A percentile compares a stretch with the other conserved stretches of the same genome.
phyloP scores from a whole-genome alignment of 1,140 invertebrate genomes.

The Magallana angulata region DNA sequence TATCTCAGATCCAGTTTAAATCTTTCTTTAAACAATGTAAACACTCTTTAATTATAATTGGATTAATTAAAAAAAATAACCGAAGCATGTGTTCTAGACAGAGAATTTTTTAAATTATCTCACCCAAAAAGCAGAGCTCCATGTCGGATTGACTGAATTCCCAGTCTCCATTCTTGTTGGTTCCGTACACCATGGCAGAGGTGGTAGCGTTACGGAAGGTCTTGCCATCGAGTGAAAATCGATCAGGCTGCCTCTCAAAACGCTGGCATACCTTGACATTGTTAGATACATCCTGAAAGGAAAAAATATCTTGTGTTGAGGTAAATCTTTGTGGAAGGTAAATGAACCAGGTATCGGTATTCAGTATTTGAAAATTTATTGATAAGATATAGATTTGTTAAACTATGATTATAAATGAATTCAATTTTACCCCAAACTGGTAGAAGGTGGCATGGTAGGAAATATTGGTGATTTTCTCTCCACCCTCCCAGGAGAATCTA shows the following conservation, averaged over 20 bases:
- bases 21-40: too few relatives aligned
- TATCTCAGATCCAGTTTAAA: too few relatives aligned
- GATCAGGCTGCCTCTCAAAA: conserved; percentile 61
- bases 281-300: conserved; percentile 50
- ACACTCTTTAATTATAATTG: too few relatives aligned
- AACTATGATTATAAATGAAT: too few relatives aligned
- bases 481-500: conserved; percentile 66
- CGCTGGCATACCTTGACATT: conserved; percentile 61
- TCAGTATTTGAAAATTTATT: too few relatives aligned
- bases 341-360: too few relatives aligned
- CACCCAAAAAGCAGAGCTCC: conserved; percentile 58
- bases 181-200: conserved; percentile 2
- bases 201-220: conserved; percentile 45
- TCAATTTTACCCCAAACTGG: conserved; percentile 65
- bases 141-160: conserved; percentile 50
- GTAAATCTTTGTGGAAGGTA: not conserved
- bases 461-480: conserved; percentile 68
- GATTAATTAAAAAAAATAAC: too few relatives aligned
- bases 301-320: not conserved
- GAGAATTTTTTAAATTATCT: not conserved
- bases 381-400: too few relatives aligned
- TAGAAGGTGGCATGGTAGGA: conserved; percentile 69
- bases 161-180: conserved; percentile 61
- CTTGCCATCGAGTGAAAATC: conserved; percentile 56
- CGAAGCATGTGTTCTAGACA: too few relatives aligned